Evolutionary conservation across 2,113 vertebrate genomes (phyloP).

Genomic region (Megaleporinus macrocephalus): DNA sequence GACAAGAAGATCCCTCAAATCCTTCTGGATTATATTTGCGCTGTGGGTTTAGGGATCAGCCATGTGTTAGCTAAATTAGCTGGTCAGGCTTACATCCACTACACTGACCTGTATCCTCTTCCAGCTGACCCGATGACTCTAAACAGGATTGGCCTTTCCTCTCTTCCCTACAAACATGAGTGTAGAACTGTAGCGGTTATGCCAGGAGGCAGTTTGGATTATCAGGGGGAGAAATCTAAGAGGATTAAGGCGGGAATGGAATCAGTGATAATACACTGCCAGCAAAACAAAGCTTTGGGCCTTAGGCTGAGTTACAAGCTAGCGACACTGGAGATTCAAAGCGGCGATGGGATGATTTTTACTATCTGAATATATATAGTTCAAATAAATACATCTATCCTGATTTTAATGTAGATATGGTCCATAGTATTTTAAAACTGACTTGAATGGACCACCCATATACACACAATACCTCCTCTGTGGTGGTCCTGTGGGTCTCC

Average conservation of each 20-base stretch:
- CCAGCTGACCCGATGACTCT: slow-evolving; percentile 10
- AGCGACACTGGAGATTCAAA: slow-evolving; percentile 43
- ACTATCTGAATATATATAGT: too few species aligned
- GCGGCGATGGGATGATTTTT: neutral
- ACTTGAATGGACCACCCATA: too few species aligned
- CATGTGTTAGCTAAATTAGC: slow-evolving; percentile 27
- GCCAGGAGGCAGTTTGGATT: slow-evolving; percentile 56
- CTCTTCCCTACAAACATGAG: slow-evolving; percentile 8
- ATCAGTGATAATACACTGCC: slow-evolving; percentile 59
- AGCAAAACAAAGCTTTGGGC: slow-evolving; percentile 30
- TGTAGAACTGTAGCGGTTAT: neutral
- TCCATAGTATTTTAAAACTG: too few species aligned
- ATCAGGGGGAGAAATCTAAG: slow-evolving; percentile 62
- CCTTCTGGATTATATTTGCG: neutral
- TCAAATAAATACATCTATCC: too few species aligned
- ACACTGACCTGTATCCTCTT: slow-evolving; percentile 33
- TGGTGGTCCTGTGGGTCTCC: too few species aligned
- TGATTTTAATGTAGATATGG: too few species aligned
- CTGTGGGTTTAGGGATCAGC: slow-evolving; percentile 2
- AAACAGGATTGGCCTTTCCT: slow-evolving; percentile 36
- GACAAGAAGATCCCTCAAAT: neutral
- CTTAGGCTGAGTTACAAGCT: neutral
- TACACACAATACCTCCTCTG: too few species aligned
- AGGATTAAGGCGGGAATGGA: slow-evolving; percentile 66
- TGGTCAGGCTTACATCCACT: slow-evolving; percentile 20